Conservation (phyloP, 1,140 invertebrate species). For the Chrysoperla carnea region DNA sequence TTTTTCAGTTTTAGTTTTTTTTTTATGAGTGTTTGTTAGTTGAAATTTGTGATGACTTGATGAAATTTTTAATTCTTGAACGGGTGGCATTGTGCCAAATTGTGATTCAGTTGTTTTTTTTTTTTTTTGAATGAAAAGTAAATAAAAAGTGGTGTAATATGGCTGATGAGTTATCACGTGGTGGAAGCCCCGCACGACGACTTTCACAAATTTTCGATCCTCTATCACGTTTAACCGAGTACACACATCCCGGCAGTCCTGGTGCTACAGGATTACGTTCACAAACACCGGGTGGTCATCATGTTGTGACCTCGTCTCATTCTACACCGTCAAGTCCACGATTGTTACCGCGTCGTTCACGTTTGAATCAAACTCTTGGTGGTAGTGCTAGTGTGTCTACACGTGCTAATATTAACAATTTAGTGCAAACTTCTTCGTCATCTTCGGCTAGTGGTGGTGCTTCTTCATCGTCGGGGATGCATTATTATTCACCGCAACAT, state of each 20-base stretch:
- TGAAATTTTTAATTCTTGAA: too few species aligned
- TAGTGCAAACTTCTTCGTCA: constrained; percentile 8
- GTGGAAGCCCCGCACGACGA: constrained; percentile 31
- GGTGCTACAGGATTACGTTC: constrained; percentile 3
- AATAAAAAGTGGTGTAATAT: too few species aligned
- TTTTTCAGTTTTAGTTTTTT: too few species aligned
- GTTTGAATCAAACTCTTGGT: neutral
- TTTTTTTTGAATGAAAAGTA: neutral
- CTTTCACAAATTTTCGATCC: constrained; percentile 66
- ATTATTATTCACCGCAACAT: too few species aligned
- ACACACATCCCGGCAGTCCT: constrained; percentile 22
- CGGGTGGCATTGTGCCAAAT: too few species aligned
- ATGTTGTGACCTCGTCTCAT: constrained; percentile 21
- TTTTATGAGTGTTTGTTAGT: too few species aligned
- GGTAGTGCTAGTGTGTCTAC: neutral
- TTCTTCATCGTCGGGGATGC: constrained; percentile 10
- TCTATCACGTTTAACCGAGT: constrained; percentile 44
- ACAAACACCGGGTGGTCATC: neutral
- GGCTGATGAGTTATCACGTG: constrained; percentile 27
- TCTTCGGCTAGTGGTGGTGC: too few species aligned
- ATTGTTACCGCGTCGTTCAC: constrained; percentile 35
- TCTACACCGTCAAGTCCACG: constrained; percentile 50
- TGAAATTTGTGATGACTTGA: too few species aligned
- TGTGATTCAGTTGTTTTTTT: too few species aligned
- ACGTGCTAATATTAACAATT: constrained; percentile 10